phyloP scores from a whole-genome alignment of 1,140 invertebrate genomes.

The Philaenus spumarius region DNA sequence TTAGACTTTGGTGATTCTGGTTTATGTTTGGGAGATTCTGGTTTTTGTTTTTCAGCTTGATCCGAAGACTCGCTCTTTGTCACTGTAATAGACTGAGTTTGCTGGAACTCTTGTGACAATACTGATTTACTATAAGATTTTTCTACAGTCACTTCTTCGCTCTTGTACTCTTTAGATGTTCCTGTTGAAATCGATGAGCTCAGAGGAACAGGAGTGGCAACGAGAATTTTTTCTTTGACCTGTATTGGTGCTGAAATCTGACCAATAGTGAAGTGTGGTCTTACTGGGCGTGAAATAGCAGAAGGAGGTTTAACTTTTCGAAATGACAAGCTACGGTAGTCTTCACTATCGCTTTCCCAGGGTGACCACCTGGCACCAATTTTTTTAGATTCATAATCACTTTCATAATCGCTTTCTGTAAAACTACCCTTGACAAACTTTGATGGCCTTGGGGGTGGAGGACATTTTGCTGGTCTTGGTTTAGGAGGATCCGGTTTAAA shows the following conservation, averaged over 20 bases:
- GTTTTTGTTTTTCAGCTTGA: constrained; percentile 34
- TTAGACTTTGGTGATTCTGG: constrained; percentile 52
- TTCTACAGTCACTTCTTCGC: constrained; percentile 17
- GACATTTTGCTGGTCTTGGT: constrained; percentile 34
- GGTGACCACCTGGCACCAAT: constrained; percentile 54
- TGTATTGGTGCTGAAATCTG: constrained; percentile 51
- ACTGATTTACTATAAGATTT: constrained; percentile 10
- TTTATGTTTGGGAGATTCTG: constrained; percentile 42
- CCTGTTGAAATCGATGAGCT: not conserved
- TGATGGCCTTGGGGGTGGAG: constrained; percentile 48
- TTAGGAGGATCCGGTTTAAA: constrained; percentile 40
- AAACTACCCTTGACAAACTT: constrained; percentile 54
- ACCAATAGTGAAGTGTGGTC: constrained; percentile 48
- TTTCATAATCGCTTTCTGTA: constrained; percentile 64
- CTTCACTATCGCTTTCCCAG: constrained; percentile 58
- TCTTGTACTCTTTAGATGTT: constrained; percentile 1
- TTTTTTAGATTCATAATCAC: constrained; percentile 50
- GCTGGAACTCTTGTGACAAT: not conserved
- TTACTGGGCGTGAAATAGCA: constrained; percentile 31
- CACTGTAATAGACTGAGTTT: no score
- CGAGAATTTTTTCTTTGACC: constrained; percentile 45
- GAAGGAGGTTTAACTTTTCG: constrained; percentile 47
- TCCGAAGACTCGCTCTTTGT: not conserved
- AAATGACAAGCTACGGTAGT: constrained; percentile 41
- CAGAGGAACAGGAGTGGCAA: constrained; percentile 31